Base-by-base conservation (phyloP, 2,797 vertebrate species). In the Cuniculus paca region DNA sequence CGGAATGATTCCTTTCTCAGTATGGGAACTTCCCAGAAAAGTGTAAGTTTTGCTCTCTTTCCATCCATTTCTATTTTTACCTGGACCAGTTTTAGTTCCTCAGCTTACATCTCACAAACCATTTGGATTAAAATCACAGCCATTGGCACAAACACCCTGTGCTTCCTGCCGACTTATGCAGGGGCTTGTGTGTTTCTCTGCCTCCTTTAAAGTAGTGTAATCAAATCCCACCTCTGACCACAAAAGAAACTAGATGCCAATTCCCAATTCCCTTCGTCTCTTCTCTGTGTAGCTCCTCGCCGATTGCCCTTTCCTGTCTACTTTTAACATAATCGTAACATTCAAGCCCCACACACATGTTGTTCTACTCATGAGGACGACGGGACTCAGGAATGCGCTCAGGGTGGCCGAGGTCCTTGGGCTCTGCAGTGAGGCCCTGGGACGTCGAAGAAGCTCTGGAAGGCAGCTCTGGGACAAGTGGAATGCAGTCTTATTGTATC, bases 391-490 rank as follows among this genome's bases (percentile, higher is more conserved):
- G 58, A 45, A 0, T 8, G 16, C 22, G 34, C 68, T 52, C 2
- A 16, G 17, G 20, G 14, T 28, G 17, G 14, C 61, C 20, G 36
- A 14, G 0, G 13, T 20, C 75, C 28, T 24, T 2, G 26, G 84
- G 39, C 50, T 5, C 0, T 0, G n/a, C 39, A 48, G 54, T 16
- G 5, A 1, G 36, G 28, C 6, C 24, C 58, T 4, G 16, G 36
- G 3, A 28, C 3, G 2, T 20, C n/a, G 9, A 9, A 91, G 45
- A 86, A 12, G 17, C 48, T 39, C 65, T 36, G 48, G 54, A 11
- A 80, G 28, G 24, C 6, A 12, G 20, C 28, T 45, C 74, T 48
- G 60, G 74, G 28, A 6, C 13, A 1, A 8, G 31, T 14, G 13
- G 70, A 72, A 26, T 72, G 70, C 36, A 26, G 70, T 12, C 70